These are phyloP conservation scores for Lepidocyrtoides sp. DNA, from an alignment of 2,888 invertebrate species.

Conservation along the genomic window DNA sequence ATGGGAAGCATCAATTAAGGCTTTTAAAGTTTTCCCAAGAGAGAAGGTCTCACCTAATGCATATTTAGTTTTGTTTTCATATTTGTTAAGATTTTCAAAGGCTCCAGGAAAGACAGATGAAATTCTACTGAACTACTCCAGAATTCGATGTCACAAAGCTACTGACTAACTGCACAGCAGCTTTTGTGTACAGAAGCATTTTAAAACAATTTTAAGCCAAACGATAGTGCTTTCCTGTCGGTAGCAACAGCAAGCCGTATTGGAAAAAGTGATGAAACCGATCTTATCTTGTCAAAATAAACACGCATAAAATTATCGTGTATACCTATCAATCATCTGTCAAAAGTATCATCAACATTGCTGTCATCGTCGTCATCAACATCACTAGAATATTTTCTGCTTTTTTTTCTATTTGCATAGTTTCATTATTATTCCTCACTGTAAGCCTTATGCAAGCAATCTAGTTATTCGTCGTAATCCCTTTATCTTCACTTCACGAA, in stretches of 20 bases:
- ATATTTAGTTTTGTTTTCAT: not conserved
- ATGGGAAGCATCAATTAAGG: slow-evolving; percentile 35
- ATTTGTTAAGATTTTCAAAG: not conserved
- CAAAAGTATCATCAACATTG: slow-evolving; percentile 39
- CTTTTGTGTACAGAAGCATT: too few species aligned
- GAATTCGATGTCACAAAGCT: not conserved
- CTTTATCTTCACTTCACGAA: not conserved
- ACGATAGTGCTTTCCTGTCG: not conserved
- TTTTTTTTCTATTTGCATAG: slow-evolving; percentile 8
- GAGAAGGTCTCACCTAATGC: not conserved
- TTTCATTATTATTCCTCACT: slow-evolving; percentile 14
- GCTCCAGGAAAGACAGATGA: not conserved
- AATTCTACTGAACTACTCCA: slow-evolving; percentile 14
- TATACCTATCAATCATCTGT: slow-evolving; percentile 63
- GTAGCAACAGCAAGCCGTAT: not conserved
- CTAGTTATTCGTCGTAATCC: slow-evolving; percentile 2
- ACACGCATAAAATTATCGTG: slow-evolving; percentile 54
- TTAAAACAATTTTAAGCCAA: too few species aligned
- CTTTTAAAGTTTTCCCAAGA: slow-evolving; percentile 38
- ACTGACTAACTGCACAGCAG: too few species aligned
- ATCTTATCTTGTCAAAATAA: slow-evolving; percentile 61
- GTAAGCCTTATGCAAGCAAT: slow-evolving; percentile 4
- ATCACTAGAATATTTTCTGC: not conserved
- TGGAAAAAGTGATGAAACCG: not conserved
- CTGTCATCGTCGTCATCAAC: slow-evolving; percentile 29